phyloP scores from a whole-genome alignment of 2,797 vertebrate species.

The Muscicapa comitata region DNA sequence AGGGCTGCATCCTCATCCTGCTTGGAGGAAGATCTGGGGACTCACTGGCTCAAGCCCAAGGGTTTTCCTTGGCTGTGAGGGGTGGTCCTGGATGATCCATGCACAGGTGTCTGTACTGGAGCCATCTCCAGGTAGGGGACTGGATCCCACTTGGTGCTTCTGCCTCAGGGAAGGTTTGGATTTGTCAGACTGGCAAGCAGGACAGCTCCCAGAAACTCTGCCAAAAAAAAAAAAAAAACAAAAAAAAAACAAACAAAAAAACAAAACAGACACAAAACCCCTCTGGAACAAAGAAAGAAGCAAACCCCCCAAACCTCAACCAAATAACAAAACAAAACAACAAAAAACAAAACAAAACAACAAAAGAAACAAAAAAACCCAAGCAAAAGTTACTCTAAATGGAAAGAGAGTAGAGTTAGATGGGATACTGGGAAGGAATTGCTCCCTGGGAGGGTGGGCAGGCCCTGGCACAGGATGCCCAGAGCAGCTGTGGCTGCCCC shows the following conservation, averaged over 20 bases:
- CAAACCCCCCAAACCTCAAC: not conserved
- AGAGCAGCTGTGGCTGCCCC: not conserved
- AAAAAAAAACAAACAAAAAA: not conserved
- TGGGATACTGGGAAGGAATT: not conserved
- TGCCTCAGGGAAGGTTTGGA: not conserved
- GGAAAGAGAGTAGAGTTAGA: not conserved
- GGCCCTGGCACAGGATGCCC: not conserved
- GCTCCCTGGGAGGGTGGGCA: fast-evolving
- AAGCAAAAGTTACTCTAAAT: not conserved
- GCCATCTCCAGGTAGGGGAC: not conserved
- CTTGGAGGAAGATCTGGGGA: not conserved
- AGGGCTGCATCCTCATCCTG: not conserved
- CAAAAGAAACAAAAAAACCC: not conserved
- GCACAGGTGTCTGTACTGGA: not conserved
- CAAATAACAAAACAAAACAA: not conserved
- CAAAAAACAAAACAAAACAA: not conserved
- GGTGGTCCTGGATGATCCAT: not conserved
- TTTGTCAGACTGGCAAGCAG: not conserved
- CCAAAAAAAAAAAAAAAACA: not conserved
- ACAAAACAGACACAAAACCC: not conserved
- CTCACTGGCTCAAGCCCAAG: not conserved
- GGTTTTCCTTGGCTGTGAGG: not conserved
- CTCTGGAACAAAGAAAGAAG: not conserved
- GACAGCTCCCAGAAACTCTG: not conserved
- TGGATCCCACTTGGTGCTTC: not conserved